Evolutionary conservation across 2,113 vertebrate species (phyloP).

Genomic region (Thunnus thynnus): DNA sequence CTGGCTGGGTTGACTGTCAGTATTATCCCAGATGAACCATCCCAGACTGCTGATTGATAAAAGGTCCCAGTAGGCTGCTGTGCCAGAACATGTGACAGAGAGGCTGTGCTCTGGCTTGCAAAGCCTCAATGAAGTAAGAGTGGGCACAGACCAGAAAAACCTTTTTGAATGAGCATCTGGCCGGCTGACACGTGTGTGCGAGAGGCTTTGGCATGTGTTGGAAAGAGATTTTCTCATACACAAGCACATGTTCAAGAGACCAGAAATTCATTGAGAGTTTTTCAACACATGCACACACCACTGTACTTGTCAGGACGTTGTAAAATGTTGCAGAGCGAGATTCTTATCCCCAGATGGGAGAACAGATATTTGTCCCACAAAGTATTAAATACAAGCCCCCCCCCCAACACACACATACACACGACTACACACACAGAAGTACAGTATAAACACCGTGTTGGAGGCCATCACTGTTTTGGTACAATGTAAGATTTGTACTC

Average conservation of each 20-base stretch:
- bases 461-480: constrained; percentile 6
- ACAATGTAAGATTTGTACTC: not conserved
- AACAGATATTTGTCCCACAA: constrained; percentile 14
- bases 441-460: not conserved
- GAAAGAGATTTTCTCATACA: constrained; percentile 66
- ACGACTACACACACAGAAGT: constrained; percentile 1
- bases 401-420: not conserved
- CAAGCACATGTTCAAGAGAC: constrained; percentile 41
- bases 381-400: not conserved
- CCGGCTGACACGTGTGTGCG: constrained; percentile 50
- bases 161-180: constrained; percentile 79
- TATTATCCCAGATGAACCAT: constrained; percentile 69
- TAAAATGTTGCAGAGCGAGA: not conserved
- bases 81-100: constrained; percentile 65
- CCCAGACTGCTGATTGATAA: constrained; percentile 75
- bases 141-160: constrained; percentile 35
- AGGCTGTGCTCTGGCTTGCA: constrained; percentile 27
- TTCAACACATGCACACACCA: not conserved
- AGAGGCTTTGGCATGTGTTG: constrained; percentile 61
- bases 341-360: constrained; percentile 5
- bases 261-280: constrained; percentile 62
- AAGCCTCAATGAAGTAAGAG: constrained; percentile 68
- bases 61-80: constrained; percentile 50
- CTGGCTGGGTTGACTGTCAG: constrained; percentile 42
- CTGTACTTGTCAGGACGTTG: not conserved